Percentiles rank a stretch among this genome's conserved stretches.
Evolutionary conservation across 1,140 invertebrate genomes (phyloP).

Genomic region (Pogonognathellus flavescens): DNA sequence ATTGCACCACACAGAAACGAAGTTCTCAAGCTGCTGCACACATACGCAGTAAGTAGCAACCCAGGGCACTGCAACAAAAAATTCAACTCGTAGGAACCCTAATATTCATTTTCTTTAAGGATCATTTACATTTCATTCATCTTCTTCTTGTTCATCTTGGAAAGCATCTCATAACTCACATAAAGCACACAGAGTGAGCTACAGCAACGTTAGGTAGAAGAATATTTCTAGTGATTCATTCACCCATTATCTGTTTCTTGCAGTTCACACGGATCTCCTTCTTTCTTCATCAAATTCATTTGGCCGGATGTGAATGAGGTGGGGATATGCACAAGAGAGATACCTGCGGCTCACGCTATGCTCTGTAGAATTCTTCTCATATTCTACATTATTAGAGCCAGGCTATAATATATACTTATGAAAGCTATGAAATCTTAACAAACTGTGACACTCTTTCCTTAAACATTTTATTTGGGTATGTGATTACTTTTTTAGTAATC

Average conservation of each 20-base stretch:
- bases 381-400: neutral
- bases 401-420: neutral
- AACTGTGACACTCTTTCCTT: no score
- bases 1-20: neutral
- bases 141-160: neutral
- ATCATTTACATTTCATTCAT: slow-evolving; percentile 18
- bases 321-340: neutral
- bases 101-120: no score
- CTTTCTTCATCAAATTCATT: neutral
- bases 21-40: slow-evolving; percentile 21
- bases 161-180: slow-evolving; percentile 9
- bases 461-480: no score
- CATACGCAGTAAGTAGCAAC: neutral
- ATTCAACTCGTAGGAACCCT: neutral
- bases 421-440: no score
- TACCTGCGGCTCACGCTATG: slow-evolving; percentile 10
- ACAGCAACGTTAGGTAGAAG: no score
- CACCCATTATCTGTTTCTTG: no score
- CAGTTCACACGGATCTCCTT: no score
- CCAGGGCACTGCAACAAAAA: neutral
- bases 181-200: neutral
- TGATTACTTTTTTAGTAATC: no score
- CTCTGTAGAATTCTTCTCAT: neutral
- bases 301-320: slow-evolving; percentile 30
- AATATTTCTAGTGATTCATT: neutral